A percentile compares a stretch with the other conserved stretches of the same genome.
phyloP scores from a whole-genome alignment of 2,113 vertebrate genomes.

The Mungos mungo region DNA sequence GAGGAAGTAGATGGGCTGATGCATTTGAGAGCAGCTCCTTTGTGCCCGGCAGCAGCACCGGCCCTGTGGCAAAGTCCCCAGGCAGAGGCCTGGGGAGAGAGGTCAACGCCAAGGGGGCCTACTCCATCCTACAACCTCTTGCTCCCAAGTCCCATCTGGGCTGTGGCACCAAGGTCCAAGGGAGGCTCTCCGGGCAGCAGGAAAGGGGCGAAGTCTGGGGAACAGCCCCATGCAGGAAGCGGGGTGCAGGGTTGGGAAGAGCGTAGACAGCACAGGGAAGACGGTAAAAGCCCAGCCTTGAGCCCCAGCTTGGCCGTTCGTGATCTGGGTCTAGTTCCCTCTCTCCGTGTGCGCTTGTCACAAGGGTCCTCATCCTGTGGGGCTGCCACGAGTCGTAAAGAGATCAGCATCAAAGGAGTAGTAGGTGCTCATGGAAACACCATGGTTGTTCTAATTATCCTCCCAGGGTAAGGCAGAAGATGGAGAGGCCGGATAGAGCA shows the following conservation, averaged over 20 bases:
- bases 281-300: background rate
- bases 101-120: background rate
- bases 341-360: background rate
- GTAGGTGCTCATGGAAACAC: background rate
- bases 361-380: background rate
- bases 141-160: background rate
- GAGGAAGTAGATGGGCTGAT: too few relatives aligned
- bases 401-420: background rate
- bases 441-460: fast-evolving
- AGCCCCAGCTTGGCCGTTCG: background rate
- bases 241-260: background rate
- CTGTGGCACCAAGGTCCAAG: background rate
- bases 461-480: background rate
- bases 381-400: background rate
- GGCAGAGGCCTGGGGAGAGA: background rate
- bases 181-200: background rate
- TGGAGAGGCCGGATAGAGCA: background rate
- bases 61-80: background rate
- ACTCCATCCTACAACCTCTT: background rate
- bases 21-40: fast-evolving
- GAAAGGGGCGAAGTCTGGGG: background rate
- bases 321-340: background rate
- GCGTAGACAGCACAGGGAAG: background rate
- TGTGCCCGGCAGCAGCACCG: background rate
- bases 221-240: background rate